These are phyloP conservation scores for Hyposoter didymator DNA, from an alignment of 2,888 invertebrate genomes.

Conservation along the genomic window DNA sequence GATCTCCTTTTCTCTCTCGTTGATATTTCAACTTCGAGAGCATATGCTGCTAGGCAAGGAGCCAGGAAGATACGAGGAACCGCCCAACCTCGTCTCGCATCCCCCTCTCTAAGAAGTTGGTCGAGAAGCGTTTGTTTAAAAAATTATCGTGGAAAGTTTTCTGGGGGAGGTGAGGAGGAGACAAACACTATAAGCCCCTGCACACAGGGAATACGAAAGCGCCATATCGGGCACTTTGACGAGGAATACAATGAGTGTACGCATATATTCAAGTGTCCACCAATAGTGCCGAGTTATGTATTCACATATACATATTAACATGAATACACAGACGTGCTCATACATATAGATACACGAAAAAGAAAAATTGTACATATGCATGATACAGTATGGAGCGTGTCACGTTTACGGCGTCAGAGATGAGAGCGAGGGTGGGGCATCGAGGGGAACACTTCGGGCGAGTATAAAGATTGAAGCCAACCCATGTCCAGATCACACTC, in stretches of 20 bases:
- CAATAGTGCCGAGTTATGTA: conserved; percentile 54
- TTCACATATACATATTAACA: conserved; percentile 48
- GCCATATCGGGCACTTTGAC: conserved; percentile 44
- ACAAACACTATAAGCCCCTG: conserved; percentile 46
- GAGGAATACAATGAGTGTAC: conserved; percentile 59
- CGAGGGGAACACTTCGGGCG: conserved; percentile 75
- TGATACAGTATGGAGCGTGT: conserved; percentile 66
- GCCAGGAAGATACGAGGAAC: conserved; percentile 58
- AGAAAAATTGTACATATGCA: conserved; percentile 63
- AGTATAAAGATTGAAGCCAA: conserved; percentile 82
- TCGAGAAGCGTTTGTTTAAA: conserved; percentile 81
- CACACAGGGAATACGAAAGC: conserved; percentile 53
- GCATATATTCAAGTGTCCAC: conserved; percentile 63
- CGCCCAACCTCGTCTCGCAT: conserved; percentile 66
- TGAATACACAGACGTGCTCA: conserved; percentile 2
- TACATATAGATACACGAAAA: conserved; percentile 51
- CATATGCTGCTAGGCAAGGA: conserved; percentile 32
- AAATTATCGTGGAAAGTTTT: conserved; percentile 83
- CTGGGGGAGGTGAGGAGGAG: conserved; percentile 70
- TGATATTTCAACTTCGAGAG: conserved; percentile 14
- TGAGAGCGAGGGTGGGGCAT: conserved; percentile 73
- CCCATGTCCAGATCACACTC: conserved; percentile 82
- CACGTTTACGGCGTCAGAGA: conserved; percentile 68
- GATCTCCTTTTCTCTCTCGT: conserved; percentile 19
- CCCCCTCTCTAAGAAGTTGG: conserved; percentile 43